Base-by-base conservation (phyloP, 2,888 invertebrate genomes). In the Andrena chrysosceles region DNA sequence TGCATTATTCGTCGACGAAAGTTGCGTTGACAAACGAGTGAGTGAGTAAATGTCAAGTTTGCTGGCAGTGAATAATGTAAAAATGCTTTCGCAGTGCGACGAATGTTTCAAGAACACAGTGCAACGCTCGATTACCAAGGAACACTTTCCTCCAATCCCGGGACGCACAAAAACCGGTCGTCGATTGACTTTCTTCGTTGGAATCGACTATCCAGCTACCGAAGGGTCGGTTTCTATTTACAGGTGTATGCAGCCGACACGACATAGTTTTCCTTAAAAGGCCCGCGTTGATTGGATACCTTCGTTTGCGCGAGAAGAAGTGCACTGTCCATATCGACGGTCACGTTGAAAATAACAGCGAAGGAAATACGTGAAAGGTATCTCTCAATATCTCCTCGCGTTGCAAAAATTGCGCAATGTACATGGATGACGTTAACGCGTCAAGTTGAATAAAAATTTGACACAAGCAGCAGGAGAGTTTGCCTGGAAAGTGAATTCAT, bases 231-330 rank as follows among this genome's bases (percentile, higher is more conserved):
- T 73, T 81, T 77, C 87, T 77, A 81, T 85, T 87, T 87, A 81
- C 70, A 77, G 80, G 70, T 64, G 70, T 60, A 62, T 54, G 60
- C 63, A 42, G 64, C 23, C 67, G 63, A 80, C 74, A 35, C 86
- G 77, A 74, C 85, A 82, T 71, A 83, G 81, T 87, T 85, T 77
- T 64, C 87, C 87, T 81, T 87, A 87, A 85, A 85, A 75, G 85
- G 87, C 69, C 68, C 79, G 63, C 74, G 77, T 79, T 85, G 72
- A 79, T 83, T 77, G 78, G 68, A 81, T 77, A 72, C 83, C 64
- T 83, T 64, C 72, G 56, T 77, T 75, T 62, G 49, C 67, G 62
- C 42, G 23, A 74, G 78, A 75, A 49, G n/a, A 75, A 77, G 54
- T 56, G 64, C 60, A 33, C 52, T 31, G 59, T 63, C 13, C 49